phyloP scores from a whole-genome alignment of 2,797 vertebrate genomes.

The Epinephelus malabaricus region DNA sequence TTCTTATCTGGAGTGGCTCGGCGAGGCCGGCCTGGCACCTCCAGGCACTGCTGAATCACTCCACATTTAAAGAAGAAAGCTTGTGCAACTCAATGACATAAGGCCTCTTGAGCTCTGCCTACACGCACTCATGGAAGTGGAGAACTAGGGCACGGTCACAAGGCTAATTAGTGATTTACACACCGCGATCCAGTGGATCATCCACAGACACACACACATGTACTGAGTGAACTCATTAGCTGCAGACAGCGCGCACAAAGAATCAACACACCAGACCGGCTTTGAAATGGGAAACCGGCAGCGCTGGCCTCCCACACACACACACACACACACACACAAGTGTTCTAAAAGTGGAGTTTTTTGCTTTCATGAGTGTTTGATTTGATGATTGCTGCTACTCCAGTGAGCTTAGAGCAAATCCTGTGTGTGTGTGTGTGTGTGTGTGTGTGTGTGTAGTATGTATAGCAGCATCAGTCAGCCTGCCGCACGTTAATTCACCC shows the following conservation, averaged over 20 bases:
- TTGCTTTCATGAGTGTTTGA: constrained; percentile 20
- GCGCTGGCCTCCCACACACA: background rate
- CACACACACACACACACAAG: background rate
- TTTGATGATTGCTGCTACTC: constrained; percentile 18
- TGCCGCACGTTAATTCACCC: constrained; percentile 39
- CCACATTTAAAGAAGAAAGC: constrained; percentile 43
- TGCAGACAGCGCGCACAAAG: constrained; percentile 45
- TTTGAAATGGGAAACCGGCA: constrained; percentile 43
- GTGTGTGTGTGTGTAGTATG: constrained; percentile 7
- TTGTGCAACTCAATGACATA: constrained; percentile 66
- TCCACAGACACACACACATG: constrained; percentile 24
- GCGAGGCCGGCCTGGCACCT: constrained; percentile 57
- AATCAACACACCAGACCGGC: constrained; percentile 29
- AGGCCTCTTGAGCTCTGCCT: constrained; percentile 52
- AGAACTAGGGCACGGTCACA: constrained; percentile 72
- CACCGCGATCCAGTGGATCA: constrained; percentile 50
- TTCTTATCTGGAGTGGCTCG: constrained; percentile 60
- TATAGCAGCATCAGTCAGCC: constrained; percentile 32
- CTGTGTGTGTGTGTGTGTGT: background rate
- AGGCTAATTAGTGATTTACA: constrained; percentile 76
- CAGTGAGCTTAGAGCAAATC: background rate
- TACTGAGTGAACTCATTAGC: constrained; percentile 60
- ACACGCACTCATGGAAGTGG: constrained; percentile 45
- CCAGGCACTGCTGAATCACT: constrained; percentile 72
- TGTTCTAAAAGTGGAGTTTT: constrained; percentile 17